phyloP scores from a whole-genome alignment of 2,797 vertebrate species.

The Diplodus sargus region DNA sequence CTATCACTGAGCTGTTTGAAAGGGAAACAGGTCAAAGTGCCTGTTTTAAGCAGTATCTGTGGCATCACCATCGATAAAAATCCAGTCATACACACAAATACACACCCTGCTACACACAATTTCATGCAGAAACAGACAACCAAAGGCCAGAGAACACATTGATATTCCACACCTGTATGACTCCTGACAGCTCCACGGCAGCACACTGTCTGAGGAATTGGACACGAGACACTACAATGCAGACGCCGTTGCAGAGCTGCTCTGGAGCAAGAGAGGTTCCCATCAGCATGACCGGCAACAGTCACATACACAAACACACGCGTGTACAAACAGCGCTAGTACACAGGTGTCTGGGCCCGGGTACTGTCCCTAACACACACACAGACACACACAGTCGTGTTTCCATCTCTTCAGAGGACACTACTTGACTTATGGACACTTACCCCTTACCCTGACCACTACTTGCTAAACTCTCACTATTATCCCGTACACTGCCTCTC shows the following conservation, averaged over 20 bases:
- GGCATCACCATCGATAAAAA: conserved; percentile 18
- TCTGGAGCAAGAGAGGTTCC: conserved; percentile 69
- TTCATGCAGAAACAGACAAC: conserved; percentile 61
- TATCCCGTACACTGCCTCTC: no score
- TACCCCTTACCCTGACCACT: not conserved
- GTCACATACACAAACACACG: conserved; percentile 55
- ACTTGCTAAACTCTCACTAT: no score
- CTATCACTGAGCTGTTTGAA: not conserved
- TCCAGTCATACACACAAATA: conserved; percentile 13
- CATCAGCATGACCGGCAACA: conserved; percentile 63
- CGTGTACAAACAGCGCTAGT: conserved; percentile 15
- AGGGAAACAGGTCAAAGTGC: not conserved
- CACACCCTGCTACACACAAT: conserved; percentile 37
- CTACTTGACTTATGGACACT: not conserved
- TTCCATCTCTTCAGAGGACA: not conserved
- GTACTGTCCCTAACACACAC: conserved; percentile 26
- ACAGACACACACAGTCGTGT: conserved; percentile 5
- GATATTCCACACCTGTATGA: conserved; percentile 79
- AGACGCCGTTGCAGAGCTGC: conserved; percentile 69
- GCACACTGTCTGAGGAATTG: conserved; percentile 76
- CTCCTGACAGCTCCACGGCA: conserved; percentile 79
- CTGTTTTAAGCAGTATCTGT: not conserved
- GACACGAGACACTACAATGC: conserved; percentile 77
- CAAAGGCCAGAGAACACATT: conserved; percentile 73
- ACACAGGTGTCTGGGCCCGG: conserved; percentile 27